A percentile compares a stretch with the other conserved stretches of the same genome.
phyloP scores from a whole-genome alignment of 92 coral and sea anemone species.

The Paragorgia papillata region DNA sequence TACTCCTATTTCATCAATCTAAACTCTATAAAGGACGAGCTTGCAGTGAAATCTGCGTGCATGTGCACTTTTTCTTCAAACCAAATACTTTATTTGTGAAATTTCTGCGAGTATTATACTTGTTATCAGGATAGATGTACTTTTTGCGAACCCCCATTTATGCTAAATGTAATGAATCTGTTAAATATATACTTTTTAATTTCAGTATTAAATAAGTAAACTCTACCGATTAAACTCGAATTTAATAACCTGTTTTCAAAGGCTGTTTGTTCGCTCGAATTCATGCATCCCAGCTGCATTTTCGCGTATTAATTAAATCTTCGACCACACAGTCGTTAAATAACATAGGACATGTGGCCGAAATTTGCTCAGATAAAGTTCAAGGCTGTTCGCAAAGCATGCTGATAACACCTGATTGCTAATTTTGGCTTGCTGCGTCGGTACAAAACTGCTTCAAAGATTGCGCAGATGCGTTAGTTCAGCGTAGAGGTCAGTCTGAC shows the following conservation, averaged over 20 bases:
- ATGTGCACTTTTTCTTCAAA: no score
- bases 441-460: neutral
- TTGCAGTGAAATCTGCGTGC: no score
- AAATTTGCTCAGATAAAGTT: neutral
- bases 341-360: neutral
- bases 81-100: no score
- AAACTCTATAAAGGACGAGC: no score
- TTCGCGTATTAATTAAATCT: conserved; percentile 8
- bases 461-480: neutral
- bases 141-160: no score
- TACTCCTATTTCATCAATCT: no score
- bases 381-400: conserved; percentile 3
- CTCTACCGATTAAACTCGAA: neutral
- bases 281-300: conserved; percentile 22
- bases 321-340: neutral
- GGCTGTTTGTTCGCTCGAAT: conserved; percentile 5
- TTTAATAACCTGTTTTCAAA: neutral
- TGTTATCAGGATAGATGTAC: no score
- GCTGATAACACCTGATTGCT: neutral
- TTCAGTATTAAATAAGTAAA: no score
- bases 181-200: no score
- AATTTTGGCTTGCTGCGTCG: conserved; percentile 17
- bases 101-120: no score
- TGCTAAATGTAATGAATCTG: no score
- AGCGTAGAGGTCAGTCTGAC: neutral